Conservation (phyloP, 2,113 vertebrate genomes). For the Semnornis frantzii region DNA sequence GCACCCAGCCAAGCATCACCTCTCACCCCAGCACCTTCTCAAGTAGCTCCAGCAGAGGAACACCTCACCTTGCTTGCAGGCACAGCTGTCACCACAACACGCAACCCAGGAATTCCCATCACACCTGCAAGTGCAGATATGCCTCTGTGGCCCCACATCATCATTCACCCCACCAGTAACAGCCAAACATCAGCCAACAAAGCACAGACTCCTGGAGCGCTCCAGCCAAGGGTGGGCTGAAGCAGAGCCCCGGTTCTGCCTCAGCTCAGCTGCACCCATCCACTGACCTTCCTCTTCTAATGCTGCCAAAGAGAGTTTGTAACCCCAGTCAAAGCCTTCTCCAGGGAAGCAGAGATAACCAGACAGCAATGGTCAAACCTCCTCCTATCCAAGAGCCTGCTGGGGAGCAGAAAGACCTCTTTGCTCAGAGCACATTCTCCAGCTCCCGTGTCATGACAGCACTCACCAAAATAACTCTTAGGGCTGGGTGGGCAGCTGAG, state of each 20-base stretch:
- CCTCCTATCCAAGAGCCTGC: background rate
- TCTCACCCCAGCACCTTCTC: background rate
- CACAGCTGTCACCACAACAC: accelerated
- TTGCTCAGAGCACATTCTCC: background rate
- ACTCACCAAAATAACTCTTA: slow-evolving; percentile 48
- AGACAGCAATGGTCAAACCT: background rate
- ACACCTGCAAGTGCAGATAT: background rate
- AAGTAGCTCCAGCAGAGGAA: background rate
- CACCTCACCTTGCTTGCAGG: background rate
- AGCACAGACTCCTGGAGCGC: background rate
- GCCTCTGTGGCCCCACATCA: background rate
- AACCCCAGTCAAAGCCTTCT: slow-evolving; percentile 9
- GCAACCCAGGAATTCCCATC: accelerated
- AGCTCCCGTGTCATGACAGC: background rate
- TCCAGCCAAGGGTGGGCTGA: background rate
- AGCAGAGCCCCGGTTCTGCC: background rate
- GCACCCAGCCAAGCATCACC: accelerated
- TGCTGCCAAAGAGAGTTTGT: background rate
- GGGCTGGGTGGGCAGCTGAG: slow-evolving; percentile 51
- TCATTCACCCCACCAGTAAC: background rate
- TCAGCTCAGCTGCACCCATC: accelerated
- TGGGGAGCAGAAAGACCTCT: background rate
- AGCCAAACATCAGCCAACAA: background rate
- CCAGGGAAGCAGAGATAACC: background rate
- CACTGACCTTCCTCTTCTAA: background rate